phyloP scores from a whole-genome alignment of 2,113 vertebrate species.

The Edolisoma coerulescens region DNA sequence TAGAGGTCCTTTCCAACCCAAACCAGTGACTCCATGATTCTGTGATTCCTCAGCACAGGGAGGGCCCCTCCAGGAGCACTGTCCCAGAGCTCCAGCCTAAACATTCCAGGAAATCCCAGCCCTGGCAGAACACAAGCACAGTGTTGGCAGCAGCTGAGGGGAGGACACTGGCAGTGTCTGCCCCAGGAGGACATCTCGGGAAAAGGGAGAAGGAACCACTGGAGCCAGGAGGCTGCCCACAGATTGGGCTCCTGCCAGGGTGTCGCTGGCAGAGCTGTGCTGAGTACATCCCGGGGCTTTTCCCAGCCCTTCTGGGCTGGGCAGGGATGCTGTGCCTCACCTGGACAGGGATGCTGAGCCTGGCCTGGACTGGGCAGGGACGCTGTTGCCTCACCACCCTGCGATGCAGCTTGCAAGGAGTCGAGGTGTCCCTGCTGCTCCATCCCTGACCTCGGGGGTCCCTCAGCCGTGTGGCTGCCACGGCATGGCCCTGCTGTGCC shows the following conservation, averaged over 20 bases:
- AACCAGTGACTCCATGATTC: background rate
- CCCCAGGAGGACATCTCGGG: background rate
- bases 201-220: background rate
- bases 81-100: background rate
- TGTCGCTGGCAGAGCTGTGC: background rate
- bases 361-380: background rate
- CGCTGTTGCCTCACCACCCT: background rate
- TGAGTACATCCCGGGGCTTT: background rate
- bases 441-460: background rate
- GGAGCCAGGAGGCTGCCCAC: background rate
- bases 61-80: background rate
- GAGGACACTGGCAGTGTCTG: background rate
- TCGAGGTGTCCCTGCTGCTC: background rate
- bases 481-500: accelerated
- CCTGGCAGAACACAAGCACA: background rate
- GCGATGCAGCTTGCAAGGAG: accelerated
- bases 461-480: accelerated
- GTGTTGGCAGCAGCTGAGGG: background rate
- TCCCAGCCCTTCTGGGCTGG: background rate
- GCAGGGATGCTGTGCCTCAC: background rate
- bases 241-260: background rate
- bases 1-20: background rate
- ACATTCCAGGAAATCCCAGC: background rate
- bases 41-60: background rate
- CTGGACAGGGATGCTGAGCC: background rate